Evolutionary conservation across 2,113 vertebrate species (phyloP), one percentile per base, ranked within the genome.

Genomic region (Aldabrachelys gigantea): DNA sequence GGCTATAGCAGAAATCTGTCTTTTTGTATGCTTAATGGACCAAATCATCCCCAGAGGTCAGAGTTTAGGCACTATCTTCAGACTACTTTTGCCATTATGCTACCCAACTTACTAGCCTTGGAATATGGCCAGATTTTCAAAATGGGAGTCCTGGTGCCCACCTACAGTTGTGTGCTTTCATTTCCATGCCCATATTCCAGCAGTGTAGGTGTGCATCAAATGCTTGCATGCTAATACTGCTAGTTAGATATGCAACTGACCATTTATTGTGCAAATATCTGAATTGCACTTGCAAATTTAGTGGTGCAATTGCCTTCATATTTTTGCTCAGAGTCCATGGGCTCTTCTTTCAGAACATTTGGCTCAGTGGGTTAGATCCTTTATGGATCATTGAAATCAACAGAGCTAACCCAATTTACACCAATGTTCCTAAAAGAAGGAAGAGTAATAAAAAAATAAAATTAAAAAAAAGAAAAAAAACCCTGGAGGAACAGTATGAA

Each of bases 161-260:
- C 16, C 17, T 3, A 31, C 14, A 52, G 22, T 82, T 56, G 5
- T 25, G 4, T 5, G 4, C 25, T 38, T 10, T 5, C 8, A 22
- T 41, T 53, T 85, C 80, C 44, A 52, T 29, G 49, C 35, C 14
- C 0, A 0, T 3, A 53, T n/a, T 5, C 17, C 62, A 29, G 24
- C n/a, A 82, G 1, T 44, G 6, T 53, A 65, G 88, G 78, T 82
- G 53, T 25, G 44, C 3, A 29, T 3, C 8, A 52, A 84, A n/a
- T 47, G 6, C 10, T 86, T 49, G 8, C 0, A 35, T 16, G 89
- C 88, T 41, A 79, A 54, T 8, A 5, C 3, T 89, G 22, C 17
- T 38, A 16, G n/a, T 50, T 22, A 84, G 8, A 54, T 5, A 5
- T 0, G 0, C 3, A 75, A 82, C 52, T 10, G 24, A 14, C 5